A percentile compares a stretch with the other conserved stretches of the same genome.
These are phyloP conservation scores for Heterocephalus glaber DNA, from an alignment of 2,113 vertebrate species.

Conservation along the genomic window DNA sequence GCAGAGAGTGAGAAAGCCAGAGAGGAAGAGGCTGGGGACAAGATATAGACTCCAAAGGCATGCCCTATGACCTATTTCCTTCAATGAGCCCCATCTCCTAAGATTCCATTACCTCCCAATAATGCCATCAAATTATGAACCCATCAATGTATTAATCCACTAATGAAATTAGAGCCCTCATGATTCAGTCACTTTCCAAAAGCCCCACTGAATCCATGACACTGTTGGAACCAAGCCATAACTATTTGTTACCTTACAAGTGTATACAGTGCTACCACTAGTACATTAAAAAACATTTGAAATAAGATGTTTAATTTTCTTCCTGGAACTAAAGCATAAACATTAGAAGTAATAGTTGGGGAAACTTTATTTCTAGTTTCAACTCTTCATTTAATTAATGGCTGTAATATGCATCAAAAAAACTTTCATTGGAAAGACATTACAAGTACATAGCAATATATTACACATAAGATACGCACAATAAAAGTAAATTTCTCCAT, in stretches of 20 bases:
- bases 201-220: background rate
- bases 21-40: background rate
- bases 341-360: background rate
- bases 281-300: background rate
- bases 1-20: background rate
- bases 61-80: background rate
- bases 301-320: constrained; percentile 39
- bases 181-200: background rate
- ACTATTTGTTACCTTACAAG: background rate
- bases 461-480: constrained; percentile 12
- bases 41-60: background rate
- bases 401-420: background rate
- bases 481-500: background rate
- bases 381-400: constrained; percentile 50
- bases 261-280: background rate
- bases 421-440: background rate
- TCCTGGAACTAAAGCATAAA: constrained; percentile 3
- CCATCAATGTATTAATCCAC: background rate
- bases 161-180: background rate
- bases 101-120: background rate
- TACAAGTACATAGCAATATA: background rate
- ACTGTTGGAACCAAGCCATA: background rate
- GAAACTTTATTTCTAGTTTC: constrained; percentile 28
- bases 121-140: background rate
- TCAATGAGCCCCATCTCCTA: background rate